Conservation (phyloP, 2,888 invertebrate genomes). For the Pollenia labialis region DNA sequence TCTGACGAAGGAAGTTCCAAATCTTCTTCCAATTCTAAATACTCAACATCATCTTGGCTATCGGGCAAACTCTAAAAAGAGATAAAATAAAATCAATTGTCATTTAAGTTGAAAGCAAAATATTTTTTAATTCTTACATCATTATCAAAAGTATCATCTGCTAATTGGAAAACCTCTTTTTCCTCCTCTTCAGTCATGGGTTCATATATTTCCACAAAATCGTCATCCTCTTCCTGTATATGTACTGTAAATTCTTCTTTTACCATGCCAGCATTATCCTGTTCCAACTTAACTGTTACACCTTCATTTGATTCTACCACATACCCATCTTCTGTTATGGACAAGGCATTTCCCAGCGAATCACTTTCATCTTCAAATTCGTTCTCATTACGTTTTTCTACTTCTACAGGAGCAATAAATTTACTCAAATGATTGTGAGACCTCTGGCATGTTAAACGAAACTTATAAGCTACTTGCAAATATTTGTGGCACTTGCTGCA, state of each 20-base stretch:
- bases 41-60: conserved; percentile 77
- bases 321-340: conserved; percentile 54
- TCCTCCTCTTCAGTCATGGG: conserved; percentile 77
- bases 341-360: conserved; percentile 10
- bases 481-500: conserved; percentile 79
- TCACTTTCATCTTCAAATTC: conserved; percentile 56
- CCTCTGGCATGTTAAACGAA: conserved; percentile 79
- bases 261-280: conserved; percentile 72
- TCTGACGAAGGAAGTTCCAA: conserved; percentile 74
- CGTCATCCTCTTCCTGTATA: conserved; percentile 77
- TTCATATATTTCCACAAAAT: conserved; percentile 80
- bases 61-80: conserved; percentile 59
- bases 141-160: conserved; percentile 64
- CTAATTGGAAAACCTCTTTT: conserved; percentile 74
- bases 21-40: conserved; percentile 78
- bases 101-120: neutral
- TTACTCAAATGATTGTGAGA: conserved; percentile 81
- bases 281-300: conserved; percentile 74
- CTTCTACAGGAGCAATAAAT: conserved; percentile 81
- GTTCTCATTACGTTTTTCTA: conserved; percentile 75
- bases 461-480: conserved; percentile 79
- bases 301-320: conserved; percentile 71
- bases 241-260: conserved; percentile 78
- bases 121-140: conserved; percentile 36
- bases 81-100: conserved; percentile 3